phyloP scores from a whole-genome alignment of 1,140 invertebrate species.

The Bathynomus jamesi region DNA sequence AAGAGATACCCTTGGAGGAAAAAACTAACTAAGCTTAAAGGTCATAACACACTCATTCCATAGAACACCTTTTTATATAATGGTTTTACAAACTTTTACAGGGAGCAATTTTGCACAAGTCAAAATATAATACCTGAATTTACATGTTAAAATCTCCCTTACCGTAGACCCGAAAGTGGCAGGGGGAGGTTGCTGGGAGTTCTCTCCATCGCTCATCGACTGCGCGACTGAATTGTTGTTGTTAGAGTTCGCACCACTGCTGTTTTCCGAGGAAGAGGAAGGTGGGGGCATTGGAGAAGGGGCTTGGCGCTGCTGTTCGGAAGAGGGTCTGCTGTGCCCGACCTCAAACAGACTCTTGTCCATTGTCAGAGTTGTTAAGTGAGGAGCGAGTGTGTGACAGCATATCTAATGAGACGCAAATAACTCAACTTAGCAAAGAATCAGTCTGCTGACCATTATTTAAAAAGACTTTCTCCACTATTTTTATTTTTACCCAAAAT shows the following conservation, averaged over 20 bases:
- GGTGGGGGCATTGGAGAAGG: conserved; percentile 56
- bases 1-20: too few relatives aligned
- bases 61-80: too few relatives aligned
- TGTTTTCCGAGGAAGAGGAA: conserved; percentile 40
- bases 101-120: too few relatives aligned
- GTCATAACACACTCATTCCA: too few relatives aligned
- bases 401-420: conserved; percentile 51
- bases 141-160: too few relatives aligned
- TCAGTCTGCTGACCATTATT: too few relatives aligned
- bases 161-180: neutral
- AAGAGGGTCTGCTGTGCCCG: conserved; percentile 34
- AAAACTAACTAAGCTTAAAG: too few relatives aligned
- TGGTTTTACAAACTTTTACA: too few relatives aligned
- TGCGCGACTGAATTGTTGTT: conserved; percentile 44
- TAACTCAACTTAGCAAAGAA: neutral
- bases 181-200: conserved; percentile 5
- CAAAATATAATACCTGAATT: too few relatives aligned
- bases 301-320: conserved; percentile 41
- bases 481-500: neutral
- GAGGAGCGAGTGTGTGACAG: conserved; percentile 68
- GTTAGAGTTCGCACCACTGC: conserved; percentile 47
- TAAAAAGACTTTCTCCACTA: neutral
- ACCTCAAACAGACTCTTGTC: conserved; percentile 70
- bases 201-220: neutral
- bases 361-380: conserved; percentile 67